Percentiles rank a stretch among this genome's conserved stretches.
These are phyloP conservation scores for Macroteleia sp. DNA, from an alignment of 2,888 invertebrate genomes.

Conservation along the genomic window DNA sequence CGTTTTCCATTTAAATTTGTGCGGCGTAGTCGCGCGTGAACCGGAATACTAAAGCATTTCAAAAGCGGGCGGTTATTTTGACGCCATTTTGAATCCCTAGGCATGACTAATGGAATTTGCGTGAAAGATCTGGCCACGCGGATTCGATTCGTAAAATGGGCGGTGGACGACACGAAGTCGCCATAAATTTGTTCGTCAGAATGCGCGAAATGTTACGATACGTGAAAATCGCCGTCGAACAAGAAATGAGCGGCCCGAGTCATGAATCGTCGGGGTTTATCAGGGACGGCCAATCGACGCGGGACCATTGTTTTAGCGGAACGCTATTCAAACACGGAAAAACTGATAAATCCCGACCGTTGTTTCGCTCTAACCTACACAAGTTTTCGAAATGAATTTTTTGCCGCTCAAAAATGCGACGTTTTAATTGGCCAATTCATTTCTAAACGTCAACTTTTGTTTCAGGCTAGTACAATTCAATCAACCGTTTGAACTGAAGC, in stretches of 20 bases:
- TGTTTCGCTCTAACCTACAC: constrained; percentile 1
- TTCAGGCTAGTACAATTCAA: no score
- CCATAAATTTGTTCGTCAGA: constrained; percentile 6
- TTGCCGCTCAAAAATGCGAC: constrained; percentile 1
- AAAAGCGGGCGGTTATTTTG: constrained; percentile 33
- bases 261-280: constrained; percentile 28
- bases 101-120: constrained; percentile 35
- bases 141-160: background rate
- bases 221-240: background rate
- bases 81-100: constrained; percentile 35
- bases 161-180: constrained; percentile 1
- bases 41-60: constrained; percentile 38
- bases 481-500: no score
- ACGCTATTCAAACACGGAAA: constrained; percentile 39
- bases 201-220: constrained; percentile 9
- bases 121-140: background rate
- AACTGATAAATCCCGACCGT: constrained; percentile 18
- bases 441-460: no score
- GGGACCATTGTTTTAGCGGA: constrained; percentile 29
- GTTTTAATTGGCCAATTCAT: constrained; percentile 16
- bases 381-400: constrained; percentile 15
- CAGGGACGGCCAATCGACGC: constrained; percentile 17
- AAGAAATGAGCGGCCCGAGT: no score
- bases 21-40: constrained; percentile 26
- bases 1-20: constrained; percentile 33